These are phyloP conservation scores for Trichomycterus rosablanca DNA, from an alignment of 2,113 vertebrate genomes.

Conservation along the genomic window DNA sequence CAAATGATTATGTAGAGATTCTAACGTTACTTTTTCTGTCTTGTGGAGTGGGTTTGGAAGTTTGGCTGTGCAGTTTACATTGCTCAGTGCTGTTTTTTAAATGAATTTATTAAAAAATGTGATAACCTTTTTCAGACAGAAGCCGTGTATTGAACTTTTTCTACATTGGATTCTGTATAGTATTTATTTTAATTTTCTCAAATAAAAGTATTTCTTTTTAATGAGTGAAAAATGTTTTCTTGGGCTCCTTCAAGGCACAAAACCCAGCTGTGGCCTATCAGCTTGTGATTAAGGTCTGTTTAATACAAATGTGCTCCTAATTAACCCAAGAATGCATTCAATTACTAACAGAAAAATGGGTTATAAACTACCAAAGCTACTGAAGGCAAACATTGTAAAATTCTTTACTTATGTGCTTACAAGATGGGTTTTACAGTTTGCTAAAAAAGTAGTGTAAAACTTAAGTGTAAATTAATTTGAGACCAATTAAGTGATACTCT, in stretches of 20 bases:
- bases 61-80: slow-evolving; percentile 47
- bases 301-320: too few species aligned
- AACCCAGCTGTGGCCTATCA: too few species aligned
- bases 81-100: slow-evolving; percentile 64
- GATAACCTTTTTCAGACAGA: slow-evolving; percentile 69
- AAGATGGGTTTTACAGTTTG: too few species aligned
- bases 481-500: too few species aligned
- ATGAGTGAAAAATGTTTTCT: slow-evolving; percentile 50
- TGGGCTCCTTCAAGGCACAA: neutral
- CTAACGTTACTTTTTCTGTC: slow-evolving; percentile 47
- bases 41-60: slow-evolving; percentile 40
- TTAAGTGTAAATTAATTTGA: too few species aligned
- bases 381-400: too few species aligned
- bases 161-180: slow-evolving; percentile 80
- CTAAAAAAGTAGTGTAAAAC: too few species aligned
- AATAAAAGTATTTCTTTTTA: slow-evolving; percentile 69
- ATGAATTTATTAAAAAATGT: slow-evolving; percentile 60
- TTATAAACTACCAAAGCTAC: too few species aligned
- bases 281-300: too few species aligned
- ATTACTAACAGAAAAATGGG: too few species aligned
- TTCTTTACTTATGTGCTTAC: too few species aligned
- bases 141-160: slow-evolving; percentile 70
- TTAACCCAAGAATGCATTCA: too few species aligned
- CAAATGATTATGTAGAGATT: slow-evolving; percentile 55
- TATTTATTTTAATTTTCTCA: slow-evolving; percentile 80